phyloP scores from a whole-genome alignment of 2,888 invertebrate species.

The Gymnoscelis rufifasciata region DNA sequence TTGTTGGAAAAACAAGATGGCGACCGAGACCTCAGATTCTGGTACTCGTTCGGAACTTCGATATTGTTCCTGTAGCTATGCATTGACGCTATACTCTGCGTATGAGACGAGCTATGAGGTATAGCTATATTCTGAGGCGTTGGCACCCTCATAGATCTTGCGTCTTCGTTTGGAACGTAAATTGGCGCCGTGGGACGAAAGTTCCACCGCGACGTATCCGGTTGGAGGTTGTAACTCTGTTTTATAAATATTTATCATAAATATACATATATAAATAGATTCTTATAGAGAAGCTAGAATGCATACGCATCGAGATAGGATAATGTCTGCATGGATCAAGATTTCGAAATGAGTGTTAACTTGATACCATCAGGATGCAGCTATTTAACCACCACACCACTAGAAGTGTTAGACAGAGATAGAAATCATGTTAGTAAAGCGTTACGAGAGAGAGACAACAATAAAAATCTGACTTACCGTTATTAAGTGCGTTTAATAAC shows the following conservation, averaged over 20 bases:
- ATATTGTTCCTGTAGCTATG: constrained; percentile 76
- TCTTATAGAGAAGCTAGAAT: constrained; percentile 34
- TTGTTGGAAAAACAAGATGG: constrained; percentile 78
- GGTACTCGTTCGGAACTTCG: constrained; percentile 73
- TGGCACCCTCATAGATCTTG: constrained; percentile 55
- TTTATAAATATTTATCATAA: constrained; percentile 41
- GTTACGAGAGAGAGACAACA: constrained; percentile 48
- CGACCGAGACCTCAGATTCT: constrained; percentile 73
- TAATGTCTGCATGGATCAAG: constrained; percentile 44
- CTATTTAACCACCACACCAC: constrained; percentile 74
- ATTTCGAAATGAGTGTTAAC: constrained; percentile 39
- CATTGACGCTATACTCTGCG: constrained; percentile 76
- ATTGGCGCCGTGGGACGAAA: constrained; percentile 74
- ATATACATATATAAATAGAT: constrained; percentile 37
- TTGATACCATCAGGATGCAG: constrained; percentile 39
- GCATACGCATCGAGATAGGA: constrained; percentile 75
- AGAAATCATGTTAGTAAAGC: constrained; percentile 54
- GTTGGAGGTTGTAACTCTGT: constrained; percentile 76
- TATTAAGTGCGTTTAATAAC: constrained; percentile 20
- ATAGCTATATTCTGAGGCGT: constrained; percentile 70
- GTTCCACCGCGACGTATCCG: constrained; percentile 67
- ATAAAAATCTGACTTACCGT: constrained; percentile 60
- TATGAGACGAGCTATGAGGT: constrained; percentile 71
- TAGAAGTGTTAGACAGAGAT: constrained; percentile 54
- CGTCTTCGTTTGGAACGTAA: constrained; percentile 68